A percentile compares a stretch with the other conserved stretches of the same genome.
Conservation (phyloP, 2,113 vertebrate genomes). For the Rhabdomys dilectus region DNA sequence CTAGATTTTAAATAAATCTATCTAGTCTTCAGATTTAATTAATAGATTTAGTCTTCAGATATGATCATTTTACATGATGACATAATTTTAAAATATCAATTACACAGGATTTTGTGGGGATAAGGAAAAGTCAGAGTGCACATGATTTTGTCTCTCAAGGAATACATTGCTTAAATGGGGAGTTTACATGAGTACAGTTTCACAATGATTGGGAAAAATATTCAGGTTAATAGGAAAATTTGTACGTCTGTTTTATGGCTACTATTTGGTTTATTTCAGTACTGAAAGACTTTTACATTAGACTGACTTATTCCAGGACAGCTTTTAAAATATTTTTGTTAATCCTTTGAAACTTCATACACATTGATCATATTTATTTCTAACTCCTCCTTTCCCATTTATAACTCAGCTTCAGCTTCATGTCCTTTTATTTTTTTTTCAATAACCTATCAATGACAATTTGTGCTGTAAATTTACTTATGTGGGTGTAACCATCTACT, state of each 20-base stretch:
- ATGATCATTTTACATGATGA: conserved; percentile 29
- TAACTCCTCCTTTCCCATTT: no score
- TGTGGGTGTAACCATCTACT: neutral
- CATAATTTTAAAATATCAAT: conserved; percentile 31
- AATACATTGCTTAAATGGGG: neutral
- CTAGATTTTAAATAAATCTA: conserved; percentile 28
- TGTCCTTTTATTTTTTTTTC: neutral
- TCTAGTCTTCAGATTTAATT: neutral
- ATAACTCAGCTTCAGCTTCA: neutral
- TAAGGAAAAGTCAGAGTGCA: neutral
- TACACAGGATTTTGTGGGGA: neutral
- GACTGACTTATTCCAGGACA: neutral
- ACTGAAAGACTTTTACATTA: neutral
- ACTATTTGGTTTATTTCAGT: neutral
- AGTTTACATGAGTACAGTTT: neutral
- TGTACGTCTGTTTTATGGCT: neutral
- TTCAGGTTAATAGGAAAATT: neutral
- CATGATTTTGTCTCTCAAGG: conserved; percentile 16
- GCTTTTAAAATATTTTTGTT: neutral
- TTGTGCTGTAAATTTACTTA: neutral
- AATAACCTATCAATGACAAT: neutral
- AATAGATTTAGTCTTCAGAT: conserved; percentile 19
- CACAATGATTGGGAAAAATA: conserved; percentile 33
- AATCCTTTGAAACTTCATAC: neutral
- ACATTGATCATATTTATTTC: neutral